These are phyloP conservation scores for Neolamprologus multifasciatus DNA, from an alignment of 2,797 vertebrate species.

Conservation along the genomic window DNA sequence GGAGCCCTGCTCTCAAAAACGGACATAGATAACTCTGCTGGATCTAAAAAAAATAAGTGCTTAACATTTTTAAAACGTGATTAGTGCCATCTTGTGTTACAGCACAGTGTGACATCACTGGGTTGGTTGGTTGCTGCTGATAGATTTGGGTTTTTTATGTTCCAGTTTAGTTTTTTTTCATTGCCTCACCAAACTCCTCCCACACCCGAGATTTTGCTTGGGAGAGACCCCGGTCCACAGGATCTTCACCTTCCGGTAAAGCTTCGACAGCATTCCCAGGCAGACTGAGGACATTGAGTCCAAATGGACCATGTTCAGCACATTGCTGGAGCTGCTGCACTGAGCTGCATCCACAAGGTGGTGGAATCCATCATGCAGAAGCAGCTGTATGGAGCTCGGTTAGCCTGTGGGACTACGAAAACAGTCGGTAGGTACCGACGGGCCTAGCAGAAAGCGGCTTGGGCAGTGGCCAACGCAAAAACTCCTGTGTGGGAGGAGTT, in stretches of 20 bases:
- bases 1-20: not conserved
- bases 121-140: not conserved
- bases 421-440: not conserved
- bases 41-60: not conserved
- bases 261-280: not conserved
- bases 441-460: not conserved
- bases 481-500: not conserved
- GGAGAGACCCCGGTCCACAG: not conserved
- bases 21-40: not conserved
- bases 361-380: not conserved
- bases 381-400: not conserved
- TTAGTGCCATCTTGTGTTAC: not conserved
- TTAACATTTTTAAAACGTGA: not conserved
- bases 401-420: not conserved
- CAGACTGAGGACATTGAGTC: not conserved
- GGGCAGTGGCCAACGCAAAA: not conserved
- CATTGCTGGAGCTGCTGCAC: not conserved
- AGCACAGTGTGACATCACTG: not conserved
- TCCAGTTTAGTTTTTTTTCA: not conserved
- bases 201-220: not conserved
- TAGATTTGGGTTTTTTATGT: not conserved
- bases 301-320: not conserved
- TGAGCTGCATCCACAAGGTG: not conserved
- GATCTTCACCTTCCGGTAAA: not conserved
- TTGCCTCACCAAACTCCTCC: not conserved